Evolutionary conservation across 2,797 vertebrate species (phyloP).

Genomic region (Neosalanx taihuensis): DNA sequence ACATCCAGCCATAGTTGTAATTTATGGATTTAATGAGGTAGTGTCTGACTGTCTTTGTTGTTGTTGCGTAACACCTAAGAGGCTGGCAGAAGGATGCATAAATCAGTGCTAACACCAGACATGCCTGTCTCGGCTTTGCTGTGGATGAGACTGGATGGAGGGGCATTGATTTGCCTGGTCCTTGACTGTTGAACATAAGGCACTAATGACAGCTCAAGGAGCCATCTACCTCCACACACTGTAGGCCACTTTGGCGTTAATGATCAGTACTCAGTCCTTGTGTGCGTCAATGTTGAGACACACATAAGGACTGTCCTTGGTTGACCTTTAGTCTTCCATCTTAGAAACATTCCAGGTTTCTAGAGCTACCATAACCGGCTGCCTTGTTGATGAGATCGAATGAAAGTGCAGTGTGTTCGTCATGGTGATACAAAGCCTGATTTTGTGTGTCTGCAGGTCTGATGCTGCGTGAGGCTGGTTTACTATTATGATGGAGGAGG

Average conservation of each 20-base stretch:
- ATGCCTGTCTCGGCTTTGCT: not conserved
- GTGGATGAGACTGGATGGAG: not conserved
- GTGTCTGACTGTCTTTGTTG: not conserved
- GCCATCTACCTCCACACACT: not conserved
- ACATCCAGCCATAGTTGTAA: not conserved
- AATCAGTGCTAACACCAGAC: not conserved
- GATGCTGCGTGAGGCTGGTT: conserved; percentile 52
- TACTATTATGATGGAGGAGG: conserved; percentile 72
- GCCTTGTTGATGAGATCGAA: not conserved
- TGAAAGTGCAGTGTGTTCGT: not conserved
- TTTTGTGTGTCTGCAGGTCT: conserved; percentile 44
- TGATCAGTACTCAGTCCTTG: not conserved
- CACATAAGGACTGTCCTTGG: not conserved
- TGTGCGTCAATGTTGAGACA: not conserved
- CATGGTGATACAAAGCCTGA: not conserved
- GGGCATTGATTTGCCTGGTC: not conserved
- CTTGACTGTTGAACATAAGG: not conserved
- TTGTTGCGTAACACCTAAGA: not conserved
- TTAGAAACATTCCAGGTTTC: not conserved
- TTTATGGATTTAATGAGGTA: not conserved
- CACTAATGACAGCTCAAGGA: not conserved
- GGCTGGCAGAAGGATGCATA: not conserved
- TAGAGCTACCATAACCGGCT: not conserved
- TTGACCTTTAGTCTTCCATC: not conserved
- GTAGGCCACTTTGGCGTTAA: no score